Evolutionary conservation across 1,140 invertebrate species (phyloP).

Genomic region (Caenorhabditis brenneri): DNA sequence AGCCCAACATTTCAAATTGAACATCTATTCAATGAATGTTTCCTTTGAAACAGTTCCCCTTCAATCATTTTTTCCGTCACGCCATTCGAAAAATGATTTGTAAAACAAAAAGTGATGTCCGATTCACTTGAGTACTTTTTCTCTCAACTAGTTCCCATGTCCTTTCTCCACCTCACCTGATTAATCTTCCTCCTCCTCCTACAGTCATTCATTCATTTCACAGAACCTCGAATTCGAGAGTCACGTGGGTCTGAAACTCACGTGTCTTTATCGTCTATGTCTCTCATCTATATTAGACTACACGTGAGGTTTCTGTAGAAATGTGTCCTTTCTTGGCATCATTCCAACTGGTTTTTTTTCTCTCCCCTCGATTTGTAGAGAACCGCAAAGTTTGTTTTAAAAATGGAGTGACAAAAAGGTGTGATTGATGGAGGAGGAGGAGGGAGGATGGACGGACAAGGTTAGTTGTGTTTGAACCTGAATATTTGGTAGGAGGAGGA

Average conservation of each 20-base stretch:
- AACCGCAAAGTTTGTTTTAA: constrained; percentile 39
- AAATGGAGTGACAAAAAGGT: neutral
- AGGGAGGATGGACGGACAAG: constrained; percentile 19
- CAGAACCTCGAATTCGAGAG: neutral
- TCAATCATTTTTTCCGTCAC: too few species aligned
- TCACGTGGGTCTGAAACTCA: constrained; percentile 35
- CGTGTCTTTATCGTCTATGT: neutral
- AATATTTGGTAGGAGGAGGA: neutral
- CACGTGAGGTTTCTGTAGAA: neutral
- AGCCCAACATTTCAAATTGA: too few species aligned
- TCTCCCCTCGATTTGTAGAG: neutral
- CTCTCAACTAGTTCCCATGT: neutral
- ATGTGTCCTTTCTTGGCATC: constrained; percentile 35
- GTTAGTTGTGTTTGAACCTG: constrained; percentile 1
- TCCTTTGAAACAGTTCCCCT: too few species aligned
- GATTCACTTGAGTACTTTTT: neutral
- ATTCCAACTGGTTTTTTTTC: constrained; percentile 16
- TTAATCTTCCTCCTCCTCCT: neutral
- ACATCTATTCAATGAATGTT: too few species aligned
- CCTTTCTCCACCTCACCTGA: neutral
- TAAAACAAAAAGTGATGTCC: neutral
- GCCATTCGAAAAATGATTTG: constrained; percentile 14
- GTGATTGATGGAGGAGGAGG: neutral
- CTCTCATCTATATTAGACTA: neutral
- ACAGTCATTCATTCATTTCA: neutral